phyloP scores from a whole-genome alignment of 2,113 vertebrate genomes.

The Chloebia gouldiae region DNA sequence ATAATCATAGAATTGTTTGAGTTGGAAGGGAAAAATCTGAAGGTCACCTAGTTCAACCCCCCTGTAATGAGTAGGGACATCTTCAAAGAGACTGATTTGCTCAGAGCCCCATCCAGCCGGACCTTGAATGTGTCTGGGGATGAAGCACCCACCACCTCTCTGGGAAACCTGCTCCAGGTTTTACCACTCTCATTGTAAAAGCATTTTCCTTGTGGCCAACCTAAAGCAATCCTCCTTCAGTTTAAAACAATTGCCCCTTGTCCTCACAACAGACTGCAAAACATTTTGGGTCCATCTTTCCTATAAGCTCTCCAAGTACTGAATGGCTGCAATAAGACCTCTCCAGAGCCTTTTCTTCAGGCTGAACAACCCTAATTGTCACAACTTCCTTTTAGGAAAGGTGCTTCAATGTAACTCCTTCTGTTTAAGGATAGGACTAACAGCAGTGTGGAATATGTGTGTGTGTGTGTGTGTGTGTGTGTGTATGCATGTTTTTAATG shows the following conservation, averaged over 20 bases:
- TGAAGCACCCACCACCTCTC: no score
- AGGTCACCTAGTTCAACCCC: neutral
- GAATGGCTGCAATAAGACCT: neutral
- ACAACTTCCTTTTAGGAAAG: neutral
- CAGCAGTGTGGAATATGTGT: accelerated
- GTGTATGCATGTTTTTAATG: neutral
- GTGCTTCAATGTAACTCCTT: neutral
- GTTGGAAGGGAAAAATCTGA: neutral
- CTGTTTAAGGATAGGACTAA: neutral
- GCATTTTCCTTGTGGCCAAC: neutral
- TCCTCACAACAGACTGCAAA: neutral
- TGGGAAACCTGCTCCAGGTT: neutral
- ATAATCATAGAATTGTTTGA: neutral
- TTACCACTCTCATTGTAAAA: neutral
- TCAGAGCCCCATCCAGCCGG: neutral
- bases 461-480: neutral
- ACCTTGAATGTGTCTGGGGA: neutral
- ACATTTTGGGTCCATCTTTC: neutral
- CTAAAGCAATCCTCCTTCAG: neutral
- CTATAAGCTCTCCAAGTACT: neutral
- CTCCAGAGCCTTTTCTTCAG: neutral
- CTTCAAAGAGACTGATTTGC: neutral
- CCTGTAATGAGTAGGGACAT: neutral
- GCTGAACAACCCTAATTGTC: neutral
- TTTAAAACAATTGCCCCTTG: neutral